These are phyloP conservation scores for Seriola rivoliana DNA, from an alignment of 2,113 vertebrate species.

Conservation along the genomic window DNA sequence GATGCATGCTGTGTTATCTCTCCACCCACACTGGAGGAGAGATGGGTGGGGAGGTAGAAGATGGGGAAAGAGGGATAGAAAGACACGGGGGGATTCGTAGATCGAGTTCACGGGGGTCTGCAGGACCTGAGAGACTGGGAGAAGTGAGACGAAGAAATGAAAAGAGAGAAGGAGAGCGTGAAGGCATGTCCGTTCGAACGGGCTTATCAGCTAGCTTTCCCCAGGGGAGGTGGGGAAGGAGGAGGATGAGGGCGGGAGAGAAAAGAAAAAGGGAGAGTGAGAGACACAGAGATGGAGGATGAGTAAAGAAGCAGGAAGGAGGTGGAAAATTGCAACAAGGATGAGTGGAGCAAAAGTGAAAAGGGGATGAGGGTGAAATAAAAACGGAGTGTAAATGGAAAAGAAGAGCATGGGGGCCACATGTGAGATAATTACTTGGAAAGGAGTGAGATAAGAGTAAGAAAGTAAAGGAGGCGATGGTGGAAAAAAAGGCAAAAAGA, in stretches of 20 bases:
- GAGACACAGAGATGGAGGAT: slow-evolving; percentile 24
- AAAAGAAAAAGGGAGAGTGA: slow-evolving; percentile 14
- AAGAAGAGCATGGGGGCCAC: background rate
- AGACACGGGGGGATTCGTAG: slow-evolving; percentile 30
- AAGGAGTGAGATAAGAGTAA: slow-evolving; percentile 20
- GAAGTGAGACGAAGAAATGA: slow-evolving; percentile 48
- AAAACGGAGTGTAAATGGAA: slow-evolving; percentile 25
- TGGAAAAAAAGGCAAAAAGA: background rate
- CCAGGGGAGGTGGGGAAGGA: slow-evolving; percentile 30
- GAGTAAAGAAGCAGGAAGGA: slow-evolving; percentile 31
- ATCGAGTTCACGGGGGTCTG: slow-evolving; percentile 34
- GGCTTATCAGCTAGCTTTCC: slow-evolving; percentile 56
- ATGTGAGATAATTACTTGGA: slow-evolving; percentile 34
- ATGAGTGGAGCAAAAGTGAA: slow-evolving; percentile 24
- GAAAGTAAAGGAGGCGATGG: background rate
- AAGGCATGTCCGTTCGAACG: slow-evolving; percentile 42
- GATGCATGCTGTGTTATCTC: slow-evolving; percentile 33
- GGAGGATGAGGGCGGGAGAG: slow-evolving; percentile 11
- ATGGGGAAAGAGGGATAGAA: slow-evolving; percentile 35
- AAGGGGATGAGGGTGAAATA: slow-evolving; percentile 11
- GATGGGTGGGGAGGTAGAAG: slow-evolving; percentile 29
- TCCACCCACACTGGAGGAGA: slow-evolving; percentile 3
- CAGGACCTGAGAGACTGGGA: slow-evolving; percentile 34
- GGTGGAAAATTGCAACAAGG: slow-evolving; percentile 19
- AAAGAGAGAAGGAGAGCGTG: slow-evolving; percentile 48